A percentile compares a stretch with the other conserved stretches of the same genome.
Conservation (phyloP, 2,113 vertebrate species). For the Oryzias melastigma region DNA sequence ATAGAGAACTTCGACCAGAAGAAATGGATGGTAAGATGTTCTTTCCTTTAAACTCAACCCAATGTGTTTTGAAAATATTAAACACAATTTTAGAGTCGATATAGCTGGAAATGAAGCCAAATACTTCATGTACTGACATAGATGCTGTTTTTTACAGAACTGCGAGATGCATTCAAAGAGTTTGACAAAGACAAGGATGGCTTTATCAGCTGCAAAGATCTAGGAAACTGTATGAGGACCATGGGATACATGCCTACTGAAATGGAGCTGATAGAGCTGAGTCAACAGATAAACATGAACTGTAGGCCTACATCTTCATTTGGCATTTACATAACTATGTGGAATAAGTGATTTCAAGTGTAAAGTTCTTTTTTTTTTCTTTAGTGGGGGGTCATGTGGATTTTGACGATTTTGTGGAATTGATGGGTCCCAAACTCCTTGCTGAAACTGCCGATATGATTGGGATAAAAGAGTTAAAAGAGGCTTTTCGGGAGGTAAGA, state of each 20-base stretch:
- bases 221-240: constrained; percentile 98
- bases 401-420: constrained; percentile 96
- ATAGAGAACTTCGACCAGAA: constrained; percentile 93
- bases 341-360: neutral
- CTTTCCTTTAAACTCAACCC: constrained; percentile 1
- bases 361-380: constrained; percentile 21
- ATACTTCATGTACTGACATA: neutral
- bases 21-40: constrained; percentile 90
- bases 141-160: constrained; percentile 75
- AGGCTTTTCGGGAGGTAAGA: constrained; percentile 96
- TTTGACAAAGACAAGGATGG: constrained; percentile 98
- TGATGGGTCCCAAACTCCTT: constrained; percentile 98
- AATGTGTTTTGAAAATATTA: neutral
- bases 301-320: constrained; percentile 73
- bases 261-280: constrained; percentile 98
- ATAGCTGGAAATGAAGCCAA: neutral
- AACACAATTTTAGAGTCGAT: neutral
- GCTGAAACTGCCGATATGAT: constrained; percentile 99
- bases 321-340: neutral
- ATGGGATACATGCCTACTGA: constrained; percentile 99
- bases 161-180: constrained; percentile 95
- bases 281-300: constrained; percentile 99
- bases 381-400: constrained; percentile 97
- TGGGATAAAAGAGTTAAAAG: constrained; percentile 95
- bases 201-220: constrained; percentile 96